phyloP scores from a whole-genome alignment of 2,888 invertebrate genomes.

The Limenitis camilla region DNA sequence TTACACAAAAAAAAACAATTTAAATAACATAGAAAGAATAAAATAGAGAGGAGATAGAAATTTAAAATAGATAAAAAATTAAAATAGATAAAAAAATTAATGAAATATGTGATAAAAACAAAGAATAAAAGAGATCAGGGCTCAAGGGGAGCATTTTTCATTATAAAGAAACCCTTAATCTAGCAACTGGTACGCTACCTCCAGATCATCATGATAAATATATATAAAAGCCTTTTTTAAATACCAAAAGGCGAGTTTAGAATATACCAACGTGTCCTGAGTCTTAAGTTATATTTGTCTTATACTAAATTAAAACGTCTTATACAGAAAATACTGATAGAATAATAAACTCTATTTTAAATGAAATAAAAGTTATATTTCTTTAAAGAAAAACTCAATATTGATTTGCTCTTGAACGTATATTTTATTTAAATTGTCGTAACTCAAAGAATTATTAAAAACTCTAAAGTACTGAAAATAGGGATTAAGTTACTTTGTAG shows the following conservation, averaged over 20 bases:
- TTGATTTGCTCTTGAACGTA: slow-evolving; percentile 9
- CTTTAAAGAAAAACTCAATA: neutral
- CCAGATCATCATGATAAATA: too few relatives aligned
- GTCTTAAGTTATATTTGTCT: slow-evolving; percentile 20
- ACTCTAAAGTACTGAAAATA: neutral
- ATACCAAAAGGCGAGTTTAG: slow-evolving; percentile 1
- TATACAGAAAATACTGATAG: neutral
- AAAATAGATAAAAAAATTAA: too few relatives aligned
- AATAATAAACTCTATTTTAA: neutral
- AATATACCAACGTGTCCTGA: slow-evolving; percentile 11
- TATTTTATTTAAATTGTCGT: neutral
- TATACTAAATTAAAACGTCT: slow-evolving; percentile 8
- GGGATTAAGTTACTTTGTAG: neutral
- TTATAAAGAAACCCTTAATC: too few relatives aligned
- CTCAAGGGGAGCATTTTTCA: too few relatives aligned
- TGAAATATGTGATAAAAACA: too few relatives aligned
- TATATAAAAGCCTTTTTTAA: too few relatives aligned
- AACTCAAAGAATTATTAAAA: neutral
- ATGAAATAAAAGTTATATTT: neutral
- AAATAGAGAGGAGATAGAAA: too few relatives aligned
- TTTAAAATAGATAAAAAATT: too few relatives aligned
- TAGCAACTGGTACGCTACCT: too few relatives aligned
- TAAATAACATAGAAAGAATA: too few relatives aligned
- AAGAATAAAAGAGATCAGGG: too few relatives aligned
- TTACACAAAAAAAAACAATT: too few relatives aligned